phyloP scores from a whole-genome alignment of 2,888 invertebrate species.

The Timandra comae region DNA sequence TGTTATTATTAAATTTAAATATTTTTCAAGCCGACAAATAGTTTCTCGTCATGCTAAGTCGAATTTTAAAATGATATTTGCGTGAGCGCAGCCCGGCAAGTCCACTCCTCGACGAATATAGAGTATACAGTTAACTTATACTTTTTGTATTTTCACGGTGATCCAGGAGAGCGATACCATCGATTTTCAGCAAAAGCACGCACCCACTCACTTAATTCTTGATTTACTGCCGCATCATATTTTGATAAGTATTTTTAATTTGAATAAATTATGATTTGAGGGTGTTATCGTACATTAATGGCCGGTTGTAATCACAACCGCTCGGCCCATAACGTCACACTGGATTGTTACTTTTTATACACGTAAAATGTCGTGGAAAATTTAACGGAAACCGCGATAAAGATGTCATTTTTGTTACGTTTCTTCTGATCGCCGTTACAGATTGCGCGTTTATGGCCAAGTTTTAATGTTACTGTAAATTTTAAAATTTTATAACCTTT shows the following conservation, averaged over 20 bases:
- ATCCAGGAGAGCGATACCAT: slow-evolving; percentile 56
- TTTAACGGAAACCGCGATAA: slow-evolving; percentile 42
- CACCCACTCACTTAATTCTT: slow-evolving; percentile 71
- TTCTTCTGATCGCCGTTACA: slow-evolving; percentile 32
- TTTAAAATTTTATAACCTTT: slow-evolving; percentile 19
- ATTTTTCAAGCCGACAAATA: no score
- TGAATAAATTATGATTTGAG: slow-evolving; percentile 77
- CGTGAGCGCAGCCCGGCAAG: slow-evolving; percentile 41
- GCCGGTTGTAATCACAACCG: slow-evolving; percentile 59
- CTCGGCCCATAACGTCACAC: slow-evolving; percentile 38
- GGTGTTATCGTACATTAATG: slow-evolving; percentile 63
- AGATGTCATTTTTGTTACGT: slow-evolving; percentile 62
- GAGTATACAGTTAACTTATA: no score
- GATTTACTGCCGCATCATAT: slow-evolving; percentile 76
- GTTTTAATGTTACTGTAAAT: slow-evolving; percentile 16
- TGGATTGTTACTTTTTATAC: slow-evolving; percentile 25
- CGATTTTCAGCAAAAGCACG: slow-evolving; percentile 55
- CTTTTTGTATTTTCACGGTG: slow-evolving; percentile 68
- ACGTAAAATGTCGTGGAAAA: slow-evolving; percentile 26
- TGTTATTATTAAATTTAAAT: no score
- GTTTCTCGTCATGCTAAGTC: slow-evolving; percentile 2
- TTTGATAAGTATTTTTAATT: slow-evolving; percentile 77
- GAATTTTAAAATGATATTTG: slow-evolving; percentile 60
- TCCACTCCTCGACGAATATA: slow-evolving; percentile 42
- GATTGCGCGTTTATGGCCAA: slow-evolving; percentile 34